phyloP scores from a whole-genome alignment of 2,797 vertebrate genomes.

The Peromyscus melanophrys region DNA sequence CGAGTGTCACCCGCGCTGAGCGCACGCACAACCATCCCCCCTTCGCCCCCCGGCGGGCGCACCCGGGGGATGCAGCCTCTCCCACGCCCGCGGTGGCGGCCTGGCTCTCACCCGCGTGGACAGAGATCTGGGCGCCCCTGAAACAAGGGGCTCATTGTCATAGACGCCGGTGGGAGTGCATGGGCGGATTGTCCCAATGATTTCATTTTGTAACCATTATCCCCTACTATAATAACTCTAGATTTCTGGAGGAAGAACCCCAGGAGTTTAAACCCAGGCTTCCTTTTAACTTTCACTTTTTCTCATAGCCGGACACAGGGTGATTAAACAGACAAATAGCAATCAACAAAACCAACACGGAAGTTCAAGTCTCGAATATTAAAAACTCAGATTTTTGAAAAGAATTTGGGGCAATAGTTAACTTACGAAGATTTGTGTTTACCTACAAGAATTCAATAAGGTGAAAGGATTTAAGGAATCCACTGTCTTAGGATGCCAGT shows the following conservation, averaged over 20 bases:
- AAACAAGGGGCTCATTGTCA: conserved; percentile 72
- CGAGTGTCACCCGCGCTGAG: neutral
- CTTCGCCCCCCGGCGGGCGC: too few relatives aligned
- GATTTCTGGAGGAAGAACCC: conserved; percentile 72
- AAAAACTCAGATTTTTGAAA: conserved; percentile 5
- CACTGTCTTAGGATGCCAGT: neutral
- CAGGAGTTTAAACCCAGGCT: conserved; percentile 45
- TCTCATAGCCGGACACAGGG: neutral
- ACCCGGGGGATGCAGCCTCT: neutral
- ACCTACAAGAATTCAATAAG: neutral
- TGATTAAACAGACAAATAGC: conserved; percentile 71
- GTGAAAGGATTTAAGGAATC: neutral
- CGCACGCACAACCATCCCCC: neutral
- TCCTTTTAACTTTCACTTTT: conserved; percentile 13
- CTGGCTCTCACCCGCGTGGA: neutral
- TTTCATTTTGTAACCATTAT: conserved; percentile 62
- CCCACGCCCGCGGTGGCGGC: neutral
- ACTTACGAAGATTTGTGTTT: neutral
- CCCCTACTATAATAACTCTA: conserved; percentile 53
- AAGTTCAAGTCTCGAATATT: conserved; percentile 70
- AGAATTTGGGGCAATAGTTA: neutral
- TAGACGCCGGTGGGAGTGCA: conserved; percentile 37
- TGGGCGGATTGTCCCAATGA: conserved; percentile 49
- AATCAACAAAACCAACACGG: conserved; percentile 36
- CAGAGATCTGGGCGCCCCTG: neutral